phyloP scores from a whole-genome alignment of 1,140 invertebrate species.

The Apis mellifera region DNA sequence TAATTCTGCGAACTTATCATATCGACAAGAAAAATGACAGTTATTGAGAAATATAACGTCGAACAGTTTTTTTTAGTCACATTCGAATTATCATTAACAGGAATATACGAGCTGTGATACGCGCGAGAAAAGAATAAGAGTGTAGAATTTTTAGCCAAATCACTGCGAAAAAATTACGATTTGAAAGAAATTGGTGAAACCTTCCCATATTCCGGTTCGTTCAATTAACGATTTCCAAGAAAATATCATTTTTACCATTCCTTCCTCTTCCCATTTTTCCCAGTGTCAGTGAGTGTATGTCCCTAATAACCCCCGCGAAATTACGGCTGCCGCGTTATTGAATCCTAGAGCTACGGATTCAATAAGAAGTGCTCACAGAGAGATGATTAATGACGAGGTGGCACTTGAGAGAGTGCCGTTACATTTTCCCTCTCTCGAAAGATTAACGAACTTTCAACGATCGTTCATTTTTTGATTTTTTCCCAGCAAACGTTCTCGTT shows the following conservation, averaged over 20 bases:
- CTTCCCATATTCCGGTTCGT: slow-evolving; percentile 22
- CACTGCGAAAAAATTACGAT: slow-evolving; percentile 38
- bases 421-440: slow-evolving; percentile 53
- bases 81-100: background rate
- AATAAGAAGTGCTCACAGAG: slow-evolving; percentile 56
- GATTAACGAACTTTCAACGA: slow-evolving; percentile 64
- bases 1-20: background rate
- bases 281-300: no score
- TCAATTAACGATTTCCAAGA: slow-evolving; percentile 65
- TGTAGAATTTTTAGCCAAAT: slow-evolving; percentile 43
- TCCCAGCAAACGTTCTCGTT: slow-evolving; percentile 1
- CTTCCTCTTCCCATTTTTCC: background rate
- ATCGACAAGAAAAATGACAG: background rate
- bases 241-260: background rate
- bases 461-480: slow-evolving; percentile 66
- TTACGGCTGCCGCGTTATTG: slow-evolving; percentile 63
- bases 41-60: background rate
- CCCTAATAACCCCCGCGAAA: slow-evolving; percentile 63
- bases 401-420: slow-evolving; percentile 26
- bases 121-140: slow-evolving; percentile 9
- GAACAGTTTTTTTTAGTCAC: background rate
- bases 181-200: slow-evolving; percentile 21
- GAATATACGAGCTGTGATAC: background rate
- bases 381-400: slow-evolving; percentile 63
- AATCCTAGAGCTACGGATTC: slow-evolving; percentile 53